Conservation (phyloP, 2,888 invertebrate species). For the Loripinus fragilis region DNA sequence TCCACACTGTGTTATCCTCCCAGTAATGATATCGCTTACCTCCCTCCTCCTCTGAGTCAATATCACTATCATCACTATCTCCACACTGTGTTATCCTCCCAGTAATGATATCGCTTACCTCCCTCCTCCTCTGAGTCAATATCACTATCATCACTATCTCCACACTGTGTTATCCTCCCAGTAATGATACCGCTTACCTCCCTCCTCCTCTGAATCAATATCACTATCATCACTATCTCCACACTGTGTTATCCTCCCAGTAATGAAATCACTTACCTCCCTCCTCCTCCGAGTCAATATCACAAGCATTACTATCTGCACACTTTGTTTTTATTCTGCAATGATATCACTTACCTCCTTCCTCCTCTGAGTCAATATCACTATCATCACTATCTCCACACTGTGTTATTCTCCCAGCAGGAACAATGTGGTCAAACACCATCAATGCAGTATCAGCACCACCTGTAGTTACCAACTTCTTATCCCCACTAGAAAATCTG, state of each 20-base stretch:
- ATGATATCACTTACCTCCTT: conserved; percentile 75
- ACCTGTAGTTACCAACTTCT: conserved; percentile 82
- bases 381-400: conserved; percentile 83
- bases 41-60: no score
- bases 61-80: no score
- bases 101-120: no score
- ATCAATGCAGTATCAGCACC: conserved; percentile 84
- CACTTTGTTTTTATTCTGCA: conserved; percentile 56
- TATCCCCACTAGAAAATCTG: conserved; percentile 81
- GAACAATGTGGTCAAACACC: conserved; percentile 80
- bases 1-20: no score
- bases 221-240: no score
- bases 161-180: no score
- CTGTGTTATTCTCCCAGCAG: conserved; percentile 52
- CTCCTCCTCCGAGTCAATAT: conserved; percentile 83
- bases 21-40: no score
- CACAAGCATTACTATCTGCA: conserved; percentile 83
- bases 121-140: no score
- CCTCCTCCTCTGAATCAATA: no score
- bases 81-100: no score
- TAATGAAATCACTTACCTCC: conserved; percentile 74
- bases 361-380: conserved; percentile 83
- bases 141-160: no score
- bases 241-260: neutral
- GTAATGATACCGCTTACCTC: no score